These are phyloP conservation scores for Lethrus apterus DNA, from an alignment of 1,140 invertebrate species.

Conservation along the genomic window DNA sequence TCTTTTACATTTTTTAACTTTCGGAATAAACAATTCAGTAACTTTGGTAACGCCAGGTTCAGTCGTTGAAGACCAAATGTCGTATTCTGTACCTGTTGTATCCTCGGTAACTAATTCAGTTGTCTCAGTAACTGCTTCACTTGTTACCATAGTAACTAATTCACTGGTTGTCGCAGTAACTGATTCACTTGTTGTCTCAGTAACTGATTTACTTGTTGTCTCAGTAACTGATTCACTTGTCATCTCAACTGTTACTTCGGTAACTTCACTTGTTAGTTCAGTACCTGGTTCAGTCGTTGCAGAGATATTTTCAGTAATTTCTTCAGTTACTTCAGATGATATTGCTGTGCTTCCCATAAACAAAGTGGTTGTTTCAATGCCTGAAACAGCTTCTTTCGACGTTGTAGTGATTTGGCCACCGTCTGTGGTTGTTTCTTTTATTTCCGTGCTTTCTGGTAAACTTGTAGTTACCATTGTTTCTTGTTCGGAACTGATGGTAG, in stretches of 20 bases:
- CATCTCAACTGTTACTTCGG: neutral
- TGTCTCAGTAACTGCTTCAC: conserved; percentile 18
- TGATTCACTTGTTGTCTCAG: conserved; percentile 21
- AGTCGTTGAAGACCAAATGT: conserved; percentile 40
- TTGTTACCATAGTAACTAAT: conserved; percentile 13
- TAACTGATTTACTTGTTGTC: conserved; percentile 15
- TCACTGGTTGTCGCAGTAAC: conserved; percentile 20
- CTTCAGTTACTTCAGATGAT: conserved; percentile 1
- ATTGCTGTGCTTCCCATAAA: neutral
- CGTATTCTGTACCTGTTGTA: conserved; percentile 28
- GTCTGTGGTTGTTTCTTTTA: too few relatives aligned
- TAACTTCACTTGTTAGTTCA: neutral
- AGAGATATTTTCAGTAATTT: neutral
- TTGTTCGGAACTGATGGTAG: neutral
- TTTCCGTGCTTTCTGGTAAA: neutral
- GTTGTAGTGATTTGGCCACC: too few relatives aligned
- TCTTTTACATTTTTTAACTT: conserved; percentile 53
- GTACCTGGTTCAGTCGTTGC: conserved; percentile 1
- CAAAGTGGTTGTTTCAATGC: neutral
- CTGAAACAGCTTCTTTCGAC: too few relatives aligned
- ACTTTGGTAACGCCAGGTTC: conserved; percentile 19
- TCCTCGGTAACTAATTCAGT: neutral
- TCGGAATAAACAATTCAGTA: conserved; percentile 30
- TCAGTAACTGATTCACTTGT: conserved; percentile 5
- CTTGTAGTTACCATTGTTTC: neutral